A percentile compares a stretch with the other conserved stretches of the same genome.
Evolutionary conservation across 2,888 invertebrate genomes (phyloP).

Genomic region (Drosophila peninsularis): DNA sequence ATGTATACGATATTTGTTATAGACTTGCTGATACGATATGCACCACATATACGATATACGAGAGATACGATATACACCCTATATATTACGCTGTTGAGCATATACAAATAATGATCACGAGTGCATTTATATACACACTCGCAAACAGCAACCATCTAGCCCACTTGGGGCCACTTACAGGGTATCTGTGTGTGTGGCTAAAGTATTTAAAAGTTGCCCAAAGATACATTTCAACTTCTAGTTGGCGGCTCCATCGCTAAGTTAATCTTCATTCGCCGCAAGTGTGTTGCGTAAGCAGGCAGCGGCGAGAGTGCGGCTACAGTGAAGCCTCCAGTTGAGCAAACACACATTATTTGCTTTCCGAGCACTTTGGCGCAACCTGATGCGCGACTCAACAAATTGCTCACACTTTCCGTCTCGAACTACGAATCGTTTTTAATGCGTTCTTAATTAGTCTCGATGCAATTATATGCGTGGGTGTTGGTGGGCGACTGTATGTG

Average conservation of each 20-base stretch:
- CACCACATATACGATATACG: not conserved
- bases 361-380: constrained; percentile 3
- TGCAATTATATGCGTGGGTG: constrained; percentile 15
- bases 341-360: constrained; percentile 2
- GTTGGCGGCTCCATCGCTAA: not conserved
- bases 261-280: constrained; percentile 10
- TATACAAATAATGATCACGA: not conserved
- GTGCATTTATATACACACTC: not conserved
- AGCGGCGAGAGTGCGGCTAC: not conserved
- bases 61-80: not conserved
- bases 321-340: not conserved
- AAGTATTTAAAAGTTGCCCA: constrained; percentile 2
- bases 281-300: constrained; percentile 4
- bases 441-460: constrained; percentile 70
- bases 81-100: not conserved
- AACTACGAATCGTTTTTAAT: constrained; percentile 64
- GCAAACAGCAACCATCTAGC: not conserved
- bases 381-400: constrained; percentile 31
- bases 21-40: not conserved
- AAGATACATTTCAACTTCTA: not conserved
- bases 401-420: constrained; percentile 38
- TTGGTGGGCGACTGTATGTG: constrained; percentile 2
- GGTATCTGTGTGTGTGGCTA: not conserved
- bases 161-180: accelerated
- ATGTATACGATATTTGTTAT: not conserved